A percentile compares a stretch with the other conserved stretches of the same genome.
Conservation (phyloP, 2,113 vertebrate genomes). For the Pterophyllum scalare region DNA sequence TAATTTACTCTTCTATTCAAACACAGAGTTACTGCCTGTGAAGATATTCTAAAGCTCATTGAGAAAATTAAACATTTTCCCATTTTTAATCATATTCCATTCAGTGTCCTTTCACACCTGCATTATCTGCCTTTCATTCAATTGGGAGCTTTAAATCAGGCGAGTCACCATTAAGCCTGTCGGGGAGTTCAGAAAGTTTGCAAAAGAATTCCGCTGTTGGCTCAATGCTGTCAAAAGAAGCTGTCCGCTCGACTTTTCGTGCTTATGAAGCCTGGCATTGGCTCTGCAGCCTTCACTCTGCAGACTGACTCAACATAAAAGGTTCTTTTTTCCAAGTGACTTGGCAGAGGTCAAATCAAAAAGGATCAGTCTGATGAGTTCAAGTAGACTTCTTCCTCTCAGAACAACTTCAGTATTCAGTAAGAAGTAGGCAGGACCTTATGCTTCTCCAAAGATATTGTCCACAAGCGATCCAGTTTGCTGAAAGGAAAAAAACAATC, state of each 20-base stretch:
- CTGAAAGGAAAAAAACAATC: slow-evolving; percentile 38
- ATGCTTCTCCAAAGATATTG: slow-evolving; percentile 35
- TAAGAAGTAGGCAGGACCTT: slow-evolving; percentile 13
- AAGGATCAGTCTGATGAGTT: slow-evolving; percentile 46
- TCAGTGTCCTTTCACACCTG: slow-evolving; percentile 62
- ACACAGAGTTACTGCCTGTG: slow-evolving; percentile 39
- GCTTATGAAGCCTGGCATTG: slow-evolving; percentile 22
- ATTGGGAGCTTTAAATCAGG: slow-evolving; percentile 46
- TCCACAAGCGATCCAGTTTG: background rate
- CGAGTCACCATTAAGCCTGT: slow-evolving; percentile 42
- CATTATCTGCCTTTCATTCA: slow-evolving; percentile 65
- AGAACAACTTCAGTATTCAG: slow-evolving; percentile 52
- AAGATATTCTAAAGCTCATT: slow-evolving; percentile 63
- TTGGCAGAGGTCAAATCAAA: slow-evolving; percentile 68
- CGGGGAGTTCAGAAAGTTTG: slow-evolving; percentile 51
- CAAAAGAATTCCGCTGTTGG: slow-evolving; percentile 38
- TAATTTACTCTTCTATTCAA: slow-evolving; percentile 74
- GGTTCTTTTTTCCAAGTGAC: slow-evolving; percentile 44
- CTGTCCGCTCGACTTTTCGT: slow-evolving; percentile 55
- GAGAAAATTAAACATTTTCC: slow-evolving; percentile 71
- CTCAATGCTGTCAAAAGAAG: slow-evolving; percentile 59
- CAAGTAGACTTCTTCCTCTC: slow-evolving; percentile 34
- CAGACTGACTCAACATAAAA: slow-evolving; percentile 45
- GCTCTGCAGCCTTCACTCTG: slow-evolving; percentile 26
- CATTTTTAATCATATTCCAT: slow-evolving; percentile 71